A percentile compares a stretch with the other conserved stretches of the same genome.
Evolutionary conservation across 2,888 invertebrate species (phyloP).

Genomic region (Eueremaeus valkanovi): DNA sequence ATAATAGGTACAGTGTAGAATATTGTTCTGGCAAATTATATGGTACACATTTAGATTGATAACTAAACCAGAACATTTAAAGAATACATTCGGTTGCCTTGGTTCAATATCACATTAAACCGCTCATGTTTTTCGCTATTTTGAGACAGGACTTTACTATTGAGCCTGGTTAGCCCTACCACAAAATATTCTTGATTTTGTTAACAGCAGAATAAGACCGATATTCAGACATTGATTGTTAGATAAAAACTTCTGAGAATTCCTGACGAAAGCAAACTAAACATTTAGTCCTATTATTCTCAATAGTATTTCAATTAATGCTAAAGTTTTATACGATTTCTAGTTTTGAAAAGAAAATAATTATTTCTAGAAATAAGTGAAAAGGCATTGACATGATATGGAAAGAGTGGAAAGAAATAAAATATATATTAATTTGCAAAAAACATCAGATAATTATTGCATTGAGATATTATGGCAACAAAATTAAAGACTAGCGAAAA

Average conservation of each 20-base stretch:
- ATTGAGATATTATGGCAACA: neutral
- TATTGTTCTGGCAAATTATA: neutral
- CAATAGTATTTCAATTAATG: neutral
- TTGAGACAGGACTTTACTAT: too few species aligned
- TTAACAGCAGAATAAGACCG: neutral
- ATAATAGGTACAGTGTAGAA: neutral
- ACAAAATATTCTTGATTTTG: neutral
- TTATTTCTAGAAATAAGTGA: neutral
- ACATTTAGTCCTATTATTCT: too few species aligned
- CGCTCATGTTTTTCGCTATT: too few species aligned
- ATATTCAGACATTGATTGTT: too few species aligned
- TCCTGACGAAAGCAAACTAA: too few species aligned
- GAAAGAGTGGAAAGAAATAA: neutral
- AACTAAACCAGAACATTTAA: too few species aligned
- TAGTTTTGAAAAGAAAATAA: neutral
- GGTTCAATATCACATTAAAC: too few species aligned
- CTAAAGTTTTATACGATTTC: neutral
- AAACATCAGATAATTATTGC: slow-evolving; percentile 28
- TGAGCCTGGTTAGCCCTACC: too few species aligned
- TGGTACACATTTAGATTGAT: too few species aligned
- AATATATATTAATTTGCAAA: slow-evolving; percentile 11
- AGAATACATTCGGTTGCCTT: too few species aligned
- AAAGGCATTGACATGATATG: neutral
- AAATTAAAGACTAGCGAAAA: neutral
- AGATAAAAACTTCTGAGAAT: too few species aligned